Percentiles rank a stretch among this genome's conserved stretches.
These are phyloP conservation scores for Threskiornis aethiopicus DNA, from an alignment of 2,797 vertebrate genomes.

Conservation along the genomic window DNA sequence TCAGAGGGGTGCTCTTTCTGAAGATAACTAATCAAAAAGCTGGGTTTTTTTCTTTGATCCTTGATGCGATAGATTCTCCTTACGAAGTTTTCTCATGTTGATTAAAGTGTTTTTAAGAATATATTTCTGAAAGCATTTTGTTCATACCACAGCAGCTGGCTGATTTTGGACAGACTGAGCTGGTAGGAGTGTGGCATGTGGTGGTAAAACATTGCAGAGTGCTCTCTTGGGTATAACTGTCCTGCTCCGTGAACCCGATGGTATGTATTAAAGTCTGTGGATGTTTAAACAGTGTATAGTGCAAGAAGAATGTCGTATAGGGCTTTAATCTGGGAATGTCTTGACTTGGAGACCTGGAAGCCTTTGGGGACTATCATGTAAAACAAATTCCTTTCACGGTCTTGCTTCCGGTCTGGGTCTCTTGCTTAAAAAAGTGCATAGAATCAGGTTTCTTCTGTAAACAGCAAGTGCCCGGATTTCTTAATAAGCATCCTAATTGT, in stretches of 20 bases:
- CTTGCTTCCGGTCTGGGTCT: not conserved
- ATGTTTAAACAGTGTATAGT: slow-evolving; percentile 5
- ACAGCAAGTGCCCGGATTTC: not conserved
- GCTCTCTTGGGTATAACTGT: slow-evolving; percentile 5
- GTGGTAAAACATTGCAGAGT: not conserved
- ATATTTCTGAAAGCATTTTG: not conserved
- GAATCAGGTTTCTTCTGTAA: slow-evolving; percentile 37
- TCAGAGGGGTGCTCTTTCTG: not conserved
- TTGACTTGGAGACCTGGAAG: slow-evolving; percentile 52
- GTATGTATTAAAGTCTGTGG: not conserved
- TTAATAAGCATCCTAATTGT: not conserved
- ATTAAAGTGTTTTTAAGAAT: not conserved
- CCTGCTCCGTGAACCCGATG: not conserved
- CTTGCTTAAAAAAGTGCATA: not conserved
- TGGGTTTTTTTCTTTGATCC: not conserved
- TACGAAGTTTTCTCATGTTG: not conserved
- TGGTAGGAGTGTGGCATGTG: not conserved
- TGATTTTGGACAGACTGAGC: not conserved
- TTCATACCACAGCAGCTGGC: not conserved
- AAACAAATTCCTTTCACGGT: slow-evolving; percentile 41
- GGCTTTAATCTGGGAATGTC: slow-evolving; percentile 41
- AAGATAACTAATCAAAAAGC: not conserved
- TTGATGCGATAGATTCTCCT: not conserved
- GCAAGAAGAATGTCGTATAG: not conserved
- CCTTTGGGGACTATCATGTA: slow-evolving; percentile 48